Conservation (phyloP, 2,888 invertebrate genomes). For the Steinernema hermaphroditum region DNA sequence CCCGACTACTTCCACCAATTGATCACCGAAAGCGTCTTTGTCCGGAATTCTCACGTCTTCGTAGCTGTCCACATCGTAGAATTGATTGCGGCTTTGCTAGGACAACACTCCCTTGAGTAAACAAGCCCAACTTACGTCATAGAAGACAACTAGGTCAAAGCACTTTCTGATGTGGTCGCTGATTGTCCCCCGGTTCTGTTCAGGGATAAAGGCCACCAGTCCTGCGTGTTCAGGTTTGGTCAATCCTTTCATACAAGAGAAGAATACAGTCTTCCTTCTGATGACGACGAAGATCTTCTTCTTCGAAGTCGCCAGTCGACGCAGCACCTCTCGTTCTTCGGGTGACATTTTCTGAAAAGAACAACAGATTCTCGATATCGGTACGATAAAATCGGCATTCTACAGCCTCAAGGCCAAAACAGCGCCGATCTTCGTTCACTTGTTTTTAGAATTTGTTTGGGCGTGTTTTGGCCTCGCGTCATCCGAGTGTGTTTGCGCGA, state of each 20-base stretch:
- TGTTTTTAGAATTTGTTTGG: too few relatives aligned
- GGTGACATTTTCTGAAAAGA: background rate
- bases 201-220: background rate
- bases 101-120: background rate
- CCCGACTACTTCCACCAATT: background rate
- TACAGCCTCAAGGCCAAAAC: too few relatives aligned
- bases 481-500: too few relatives aligned
- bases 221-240: background rate
- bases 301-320: background rate
- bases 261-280: background rate
- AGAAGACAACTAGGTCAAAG: slow-evolving; percentile 8
- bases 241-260: background rate
- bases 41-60: slow-evolving; percentile 6
- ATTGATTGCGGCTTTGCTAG: background rate
- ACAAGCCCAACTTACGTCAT: background rate
- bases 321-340: background rate
- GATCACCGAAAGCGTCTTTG: slow-evolving; percentile 10
- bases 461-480: too few relatives aligned
- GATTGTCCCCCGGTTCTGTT: background rate
- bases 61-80: background rate
- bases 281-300: background rate
- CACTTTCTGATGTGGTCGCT: background rate
- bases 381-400: too few relatives aligned
- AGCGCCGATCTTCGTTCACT: too few relatives aligned
- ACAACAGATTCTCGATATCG: too few relatives aligned